These are phyloP conservation scores for Cheilinus undulatus DNA, from an alignment of 2,113 vertebrate species.

Conservation along the genomic window DNA sequence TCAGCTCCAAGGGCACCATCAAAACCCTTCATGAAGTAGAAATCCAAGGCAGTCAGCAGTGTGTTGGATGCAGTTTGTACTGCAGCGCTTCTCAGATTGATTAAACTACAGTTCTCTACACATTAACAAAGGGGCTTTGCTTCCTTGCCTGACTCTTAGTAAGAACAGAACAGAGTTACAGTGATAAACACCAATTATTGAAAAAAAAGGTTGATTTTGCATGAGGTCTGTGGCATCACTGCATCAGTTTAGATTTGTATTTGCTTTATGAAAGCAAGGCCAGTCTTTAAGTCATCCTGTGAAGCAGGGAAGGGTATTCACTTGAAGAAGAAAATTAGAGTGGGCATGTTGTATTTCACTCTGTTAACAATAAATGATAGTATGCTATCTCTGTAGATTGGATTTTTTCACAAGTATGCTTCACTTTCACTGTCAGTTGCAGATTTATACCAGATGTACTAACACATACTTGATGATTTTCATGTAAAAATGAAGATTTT, in stretches of 20 bases:
- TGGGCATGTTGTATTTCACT: background rate
- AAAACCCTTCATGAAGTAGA: conserved; percentile 21
- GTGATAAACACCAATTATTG: background rate
- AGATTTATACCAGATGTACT: conserved; percentile 5
- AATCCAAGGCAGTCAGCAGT: conserved; percentile 5
- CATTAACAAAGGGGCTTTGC: conserved; percentile 54
- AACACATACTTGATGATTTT: conserved; percentile 2
- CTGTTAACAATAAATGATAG: background rate
- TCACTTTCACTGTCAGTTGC: background rate
- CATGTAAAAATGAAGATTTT: background rate
- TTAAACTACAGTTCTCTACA: conserved; percentile 33
- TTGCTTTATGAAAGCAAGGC: conserved; percentile 22
- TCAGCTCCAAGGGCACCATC: conserved; percentile 1
- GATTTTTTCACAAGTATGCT: background rate
- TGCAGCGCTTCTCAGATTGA: conserved; percentile 48
- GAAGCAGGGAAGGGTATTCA: conserved; percentile 12
- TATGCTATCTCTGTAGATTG: background rate
- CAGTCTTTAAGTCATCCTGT: conserved; percentile 33
- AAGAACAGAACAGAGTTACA: conserved; percentile 7
- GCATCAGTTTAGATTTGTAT: background rate
- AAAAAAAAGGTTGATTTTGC: background rate
- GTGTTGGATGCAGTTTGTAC: conserved; percentile 22
- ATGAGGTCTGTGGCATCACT: conserved; percentile 22
- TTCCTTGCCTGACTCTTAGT: conserved; percentile 9
- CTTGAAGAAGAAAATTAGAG: background rate